A percentile compares a stretch with the other conserved stretches of the same genome.
These are phyloP conservation scores for Drosophila suboccidentalis DNA, from an alignment of 2,888 invertebrate genomes.

Conservation along the genomic window DNA sequence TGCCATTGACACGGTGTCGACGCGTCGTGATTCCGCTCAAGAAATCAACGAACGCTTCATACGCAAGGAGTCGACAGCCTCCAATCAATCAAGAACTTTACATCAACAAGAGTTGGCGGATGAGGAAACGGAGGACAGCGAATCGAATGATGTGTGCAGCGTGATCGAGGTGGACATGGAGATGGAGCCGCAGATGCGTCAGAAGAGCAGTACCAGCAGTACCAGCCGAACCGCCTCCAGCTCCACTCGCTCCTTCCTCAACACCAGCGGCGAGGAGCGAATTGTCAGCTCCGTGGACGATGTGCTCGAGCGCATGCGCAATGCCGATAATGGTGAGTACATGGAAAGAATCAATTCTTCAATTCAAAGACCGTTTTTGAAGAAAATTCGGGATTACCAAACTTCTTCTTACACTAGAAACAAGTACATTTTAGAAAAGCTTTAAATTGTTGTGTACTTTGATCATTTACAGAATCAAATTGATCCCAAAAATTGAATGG, in stretches of 20 bases:
- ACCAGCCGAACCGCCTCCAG: slow-evolving; percentile 50
- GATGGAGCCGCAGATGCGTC: slow-evolving; percentile 69
- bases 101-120: slow-evolving; percentile 48
- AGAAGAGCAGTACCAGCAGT: slow-evolving; percentile 66
- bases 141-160: slow-evolving; percentile 76
- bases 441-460: too few species aligned
- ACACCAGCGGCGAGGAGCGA: slow-evolving; percentile 88
- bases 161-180: slow-evolving; percentile 58
- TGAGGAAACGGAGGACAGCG: slow-evolving; percentile 77
- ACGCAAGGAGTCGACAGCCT: slow-evolving; percentile 87
- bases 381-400: too few species aligned
- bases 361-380: too few species aligned
- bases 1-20: slow-evolving; percentile 32
- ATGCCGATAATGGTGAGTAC: slow-evolving; percentile 89
- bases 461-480: too few species aligned
- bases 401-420: too few species aligned
- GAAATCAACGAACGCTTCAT: slow-evolving; percentile 93
- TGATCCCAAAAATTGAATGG: too few species aligned
- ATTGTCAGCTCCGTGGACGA: slow-evolving; percentile 92
- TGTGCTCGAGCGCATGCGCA: slow-evolving; percentile 91
- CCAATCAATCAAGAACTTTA: slow-evolving; percentile 63
- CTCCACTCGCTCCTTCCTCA: slow-evolving; percentile 89
- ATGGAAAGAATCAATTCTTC: background rate
- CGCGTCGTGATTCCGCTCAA: slow-evolving; percentile 90
- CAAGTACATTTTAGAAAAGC: too few species aligned